Percentiles rank a stretch among this genome's conserved stretches.
Evolutionary conservation across 2,888 invertebrate species (phyloP).

Genomic region (Lepidocyrtoides sp.): DNA sequence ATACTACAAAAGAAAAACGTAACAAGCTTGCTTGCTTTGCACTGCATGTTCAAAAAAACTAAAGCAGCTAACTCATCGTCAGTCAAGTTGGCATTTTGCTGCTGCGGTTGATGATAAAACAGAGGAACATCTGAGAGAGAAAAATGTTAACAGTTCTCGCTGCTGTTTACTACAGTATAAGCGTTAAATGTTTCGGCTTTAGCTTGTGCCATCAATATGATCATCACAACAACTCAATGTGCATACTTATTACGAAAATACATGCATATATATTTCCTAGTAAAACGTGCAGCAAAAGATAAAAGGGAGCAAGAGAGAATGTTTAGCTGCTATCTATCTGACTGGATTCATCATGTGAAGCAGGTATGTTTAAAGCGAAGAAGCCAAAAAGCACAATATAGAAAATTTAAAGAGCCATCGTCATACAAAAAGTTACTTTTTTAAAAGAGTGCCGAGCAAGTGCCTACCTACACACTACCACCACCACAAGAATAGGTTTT

Average conservation of each 20-base stretch:
- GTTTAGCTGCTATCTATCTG: too few relatives aligned
- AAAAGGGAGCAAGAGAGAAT: too few relatives aligned
- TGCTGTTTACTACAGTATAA: background rate
- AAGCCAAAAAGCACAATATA: background rate
- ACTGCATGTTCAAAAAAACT: too few relatives aligned
- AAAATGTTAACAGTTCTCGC: background rate
- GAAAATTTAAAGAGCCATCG: conserved; percentile 39
- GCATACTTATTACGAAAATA: too few relatives aligned
- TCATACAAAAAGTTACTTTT: conserved; percentile 11
- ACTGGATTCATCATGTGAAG: too few relatives aligned
- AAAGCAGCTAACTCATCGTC: background rate
- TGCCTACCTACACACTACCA: conserved; percentile 43
- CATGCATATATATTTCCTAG: too few relatives aligned
- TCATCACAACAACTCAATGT: too few relatives aligned
- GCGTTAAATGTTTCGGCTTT: conserved; percentile 1
- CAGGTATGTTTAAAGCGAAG: too few relatives aligned
- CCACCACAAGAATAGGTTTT: conserved; percentile 34
- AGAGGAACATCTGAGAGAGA: background rate
- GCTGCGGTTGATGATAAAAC: background rate
- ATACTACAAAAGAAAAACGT: background rate
- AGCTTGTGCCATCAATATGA: background rate
- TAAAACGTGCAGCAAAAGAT: too few relatives aligned
- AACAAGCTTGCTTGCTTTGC: background rate
- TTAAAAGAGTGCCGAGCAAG: conserved; percentile 27
- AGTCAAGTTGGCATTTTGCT: background rate